A percentile compares a stretch with the other conserved stretches of the same genome.
phyloP scores from a whole-genome alignment of 2,888 invertebrate species.

The Plebejus anna region DNA sequence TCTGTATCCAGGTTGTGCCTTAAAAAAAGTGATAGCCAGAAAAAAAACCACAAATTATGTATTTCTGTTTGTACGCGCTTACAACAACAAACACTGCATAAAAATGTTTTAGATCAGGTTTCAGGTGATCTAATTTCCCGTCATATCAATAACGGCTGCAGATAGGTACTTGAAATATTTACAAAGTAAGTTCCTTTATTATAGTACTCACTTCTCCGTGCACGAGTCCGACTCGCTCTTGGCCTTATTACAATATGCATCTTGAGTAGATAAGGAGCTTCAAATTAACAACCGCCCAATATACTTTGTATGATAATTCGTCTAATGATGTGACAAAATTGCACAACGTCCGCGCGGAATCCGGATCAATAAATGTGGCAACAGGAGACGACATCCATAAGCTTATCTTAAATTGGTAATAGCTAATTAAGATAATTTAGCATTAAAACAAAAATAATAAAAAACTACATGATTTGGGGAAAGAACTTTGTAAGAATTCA shows the following conservation, averaged over 20 bases:
- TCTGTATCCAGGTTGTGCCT: background rate
- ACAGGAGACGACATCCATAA: background rate
- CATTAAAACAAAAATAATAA: too few species aligned
- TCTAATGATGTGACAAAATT: slow-evolving; percentile 10
- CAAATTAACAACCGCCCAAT: slow-evolving; percentile 37
- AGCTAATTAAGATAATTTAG: background rate
- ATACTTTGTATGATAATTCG: slow-evolving; percentile 17
- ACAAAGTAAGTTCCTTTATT: too few species aligned
- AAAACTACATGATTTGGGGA: too few species aligned
- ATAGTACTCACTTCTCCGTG: background rate
- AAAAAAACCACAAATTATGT: too few species aligned
- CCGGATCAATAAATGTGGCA: background rate
- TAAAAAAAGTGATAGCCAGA: background rate
- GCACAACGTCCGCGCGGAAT: background rate
- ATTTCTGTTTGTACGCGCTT: too few species aligned
- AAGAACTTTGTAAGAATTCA: too few species aligned
- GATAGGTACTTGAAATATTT: too few species aligned
- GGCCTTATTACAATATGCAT: slow-evolving; percentile 43
- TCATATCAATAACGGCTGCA: too few species aligned
- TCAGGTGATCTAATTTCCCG: too few species aligned
- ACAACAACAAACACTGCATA: too few species aligned
- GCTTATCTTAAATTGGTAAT: background rate
- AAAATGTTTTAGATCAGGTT: too few species aligned
- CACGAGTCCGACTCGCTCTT: background rate
- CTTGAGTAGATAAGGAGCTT: slow-evolving; percentile 38